Conservation (phyloP, 2,888 invertebrate species). For the Scotopteryx bipunctaria region DNA sequence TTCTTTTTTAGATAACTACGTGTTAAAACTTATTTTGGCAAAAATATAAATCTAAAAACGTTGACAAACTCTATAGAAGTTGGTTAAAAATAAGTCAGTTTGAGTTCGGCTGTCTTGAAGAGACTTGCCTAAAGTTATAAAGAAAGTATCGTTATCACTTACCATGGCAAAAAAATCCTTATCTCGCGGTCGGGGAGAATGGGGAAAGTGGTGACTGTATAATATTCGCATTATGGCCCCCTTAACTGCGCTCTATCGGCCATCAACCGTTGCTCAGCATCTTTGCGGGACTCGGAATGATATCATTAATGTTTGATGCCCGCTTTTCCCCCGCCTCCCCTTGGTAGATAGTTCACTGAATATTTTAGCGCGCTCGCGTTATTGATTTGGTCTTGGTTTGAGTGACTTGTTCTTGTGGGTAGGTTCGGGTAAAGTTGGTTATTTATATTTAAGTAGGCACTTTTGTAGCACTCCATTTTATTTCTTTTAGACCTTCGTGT, state of each 20-base stretch:
- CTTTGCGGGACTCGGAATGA: constrained; percentile 73
- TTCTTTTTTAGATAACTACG: too few species aligned
- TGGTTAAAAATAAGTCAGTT: not conserved
- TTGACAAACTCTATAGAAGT: not conserved
- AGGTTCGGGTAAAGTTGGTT: constrained; percentile 4
- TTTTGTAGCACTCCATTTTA: too few species aligned
- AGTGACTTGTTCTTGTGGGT: constrained; percentile 33
- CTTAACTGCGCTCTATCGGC: constrained; percentile 72
- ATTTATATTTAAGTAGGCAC: not conserved
- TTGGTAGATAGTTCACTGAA: constrained; percentile 60
- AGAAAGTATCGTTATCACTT: constrained; percentile 32
- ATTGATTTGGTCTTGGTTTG: constrained; percentile 52
- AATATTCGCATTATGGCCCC: constrained; percentile 75
- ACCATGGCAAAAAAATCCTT: constrained; percentile 26
- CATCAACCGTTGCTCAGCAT: constrained; percentile 73
- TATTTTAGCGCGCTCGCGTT: constrained; percentile 53
- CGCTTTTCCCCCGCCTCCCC: constrained; percentile 54
- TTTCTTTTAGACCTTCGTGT: too few species aligned
- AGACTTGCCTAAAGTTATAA: constrained; percentile 15
- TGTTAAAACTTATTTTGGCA: too few species aligned
- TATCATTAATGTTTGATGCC: constrained; percentile 74
- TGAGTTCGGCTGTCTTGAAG: not conserved
- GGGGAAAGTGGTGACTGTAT: constrained; percentile 65
- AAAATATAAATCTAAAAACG: too few species aligned
- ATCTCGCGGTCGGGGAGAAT: constrained; percentile 42